Evolutionary conservation across 2,888 invertebrate species (phyloP).

Genomic region (Acanthoscelides obtectus): DNA sequence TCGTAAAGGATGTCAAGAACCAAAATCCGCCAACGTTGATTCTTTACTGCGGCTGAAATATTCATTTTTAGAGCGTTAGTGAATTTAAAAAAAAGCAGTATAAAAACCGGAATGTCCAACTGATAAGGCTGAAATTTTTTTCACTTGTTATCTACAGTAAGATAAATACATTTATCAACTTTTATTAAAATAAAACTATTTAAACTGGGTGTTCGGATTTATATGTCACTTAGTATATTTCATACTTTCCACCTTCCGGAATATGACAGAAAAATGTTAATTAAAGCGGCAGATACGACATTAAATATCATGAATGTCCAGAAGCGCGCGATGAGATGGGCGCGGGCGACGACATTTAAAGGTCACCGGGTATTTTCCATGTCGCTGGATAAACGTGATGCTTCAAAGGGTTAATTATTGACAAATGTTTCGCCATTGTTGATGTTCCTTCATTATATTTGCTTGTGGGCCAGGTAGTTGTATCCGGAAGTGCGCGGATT

Average conservation of each 20-base stretch:
- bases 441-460: not conserved
- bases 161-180: too few species aligned
- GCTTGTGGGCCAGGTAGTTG: not conserved
- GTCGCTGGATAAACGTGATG: not conserved
- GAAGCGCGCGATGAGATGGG: not conserved
- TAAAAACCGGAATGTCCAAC: too few species aligned
- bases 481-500: not conserved
- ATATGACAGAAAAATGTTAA: not conserved
- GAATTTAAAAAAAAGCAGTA: too few species aligned
- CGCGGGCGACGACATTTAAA: not conserved
- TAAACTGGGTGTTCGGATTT: too few species aligned
- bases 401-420: not conserved
- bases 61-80: too few species aligned
- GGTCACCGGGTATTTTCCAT: not conserved
- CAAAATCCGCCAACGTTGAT: too few species aligned
- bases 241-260: not conserved
- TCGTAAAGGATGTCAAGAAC: too few species aligned
- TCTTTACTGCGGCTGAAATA: too few species aligned
- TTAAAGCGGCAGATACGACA: not conserved
- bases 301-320: not conserved
- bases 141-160: too few species aligned
- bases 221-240: too few species aligned
- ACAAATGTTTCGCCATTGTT: not conserved
- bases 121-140: too few species aligned
- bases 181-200: too few species aligned